phyloP scores from a whole-genome alignment of 2,797 vertebrate species.

The Myotis vivesi region DNA sequence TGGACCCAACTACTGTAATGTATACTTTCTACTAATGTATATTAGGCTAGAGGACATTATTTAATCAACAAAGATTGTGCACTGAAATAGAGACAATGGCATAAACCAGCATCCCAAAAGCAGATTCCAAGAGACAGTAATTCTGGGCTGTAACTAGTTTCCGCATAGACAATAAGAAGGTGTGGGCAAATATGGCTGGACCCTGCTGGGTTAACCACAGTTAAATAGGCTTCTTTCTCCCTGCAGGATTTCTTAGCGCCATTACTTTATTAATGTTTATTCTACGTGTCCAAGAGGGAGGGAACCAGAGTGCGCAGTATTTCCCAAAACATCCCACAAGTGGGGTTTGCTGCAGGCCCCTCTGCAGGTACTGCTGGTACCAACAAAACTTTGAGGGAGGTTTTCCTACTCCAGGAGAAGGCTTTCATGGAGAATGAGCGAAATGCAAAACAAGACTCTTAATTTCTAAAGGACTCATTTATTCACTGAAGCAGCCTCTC shows the following conservation, averaged over 20 bases:
- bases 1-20: background rate
- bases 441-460: background rate
- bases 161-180: background rate
- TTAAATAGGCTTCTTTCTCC: background rate
- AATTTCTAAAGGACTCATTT: background rate
- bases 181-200: background rate
- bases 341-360: background rate
- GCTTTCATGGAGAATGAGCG: accelerated
- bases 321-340: background rate
- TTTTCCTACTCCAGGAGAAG: background rate
- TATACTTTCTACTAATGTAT: background rate
- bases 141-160: background rate
- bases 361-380: background rate
- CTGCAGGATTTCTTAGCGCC: background rate
- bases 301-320: background rate
- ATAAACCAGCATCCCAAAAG: background rate
- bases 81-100: background rate
- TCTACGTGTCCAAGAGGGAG: background rate
- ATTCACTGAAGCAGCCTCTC: background rate
- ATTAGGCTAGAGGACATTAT: background rate
- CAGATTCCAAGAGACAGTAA: background rate
- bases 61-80: background rate
- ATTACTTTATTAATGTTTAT: background rate
- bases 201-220: background rate
- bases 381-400: background rate